phyloP scores from a whole-genome alignment of 64 coral and sea anemone species.

The Pachyseris speciosa region DNA sequence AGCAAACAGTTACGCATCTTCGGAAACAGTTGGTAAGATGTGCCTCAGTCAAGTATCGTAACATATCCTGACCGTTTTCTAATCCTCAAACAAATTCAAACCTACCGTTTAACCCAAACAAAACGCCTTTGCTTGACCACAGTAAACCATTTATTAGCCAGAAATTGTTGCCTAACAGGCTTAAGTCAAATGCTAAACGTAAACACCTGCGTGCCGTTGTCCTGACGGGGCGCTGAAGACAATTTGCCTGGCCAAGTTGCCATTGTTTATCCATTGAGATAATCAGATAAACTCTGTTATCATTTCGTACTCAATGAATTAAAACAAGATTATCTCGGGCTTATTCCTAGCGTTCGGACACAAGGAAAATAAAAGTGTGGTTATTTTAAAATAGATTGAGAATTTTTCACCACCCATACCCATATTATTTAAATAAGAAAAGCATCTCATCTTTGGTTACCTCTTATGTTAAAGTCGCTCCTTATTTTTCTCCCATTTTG shows the following conservation, averaged over 20 bases:
- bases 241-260: not conserved
- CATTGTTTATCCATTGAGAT: not conserved
- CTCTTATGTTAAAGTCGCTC: not conserved
- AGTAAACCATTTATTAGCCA: not conserved
- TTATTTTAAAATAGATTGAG: not conserved
- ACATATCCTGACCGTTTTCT: not conserved
- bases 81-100: not conserved
- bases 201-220: not conserved
- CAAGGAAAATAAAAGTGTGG: not conserved
- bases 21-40: too few species aligned
- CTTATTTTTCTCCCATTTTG: not conserved
- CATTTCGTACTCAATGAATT: not conserved
- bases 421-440: not conserved
- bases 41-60: too few species aligned
- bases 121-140: not conserved
- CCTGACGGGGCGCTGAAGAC: not conserved
- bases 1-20: not conserved
- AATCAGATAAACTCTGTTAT: constrained; percentile 1
- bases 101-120: not conserved
- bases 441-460: not conserved
- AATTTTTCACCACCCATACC: not conserved
- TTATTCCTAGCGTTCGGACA: not conserved
- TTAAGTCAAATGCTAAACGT: not conserved
- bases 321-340: not conserved
- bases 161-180: not conserved